Percentiles rank a stretch among this genome's conserved stretches.
Conservation (phyloP, 2,113 vertebrate genomes). For the Pteruthius melanotis region DNA sequence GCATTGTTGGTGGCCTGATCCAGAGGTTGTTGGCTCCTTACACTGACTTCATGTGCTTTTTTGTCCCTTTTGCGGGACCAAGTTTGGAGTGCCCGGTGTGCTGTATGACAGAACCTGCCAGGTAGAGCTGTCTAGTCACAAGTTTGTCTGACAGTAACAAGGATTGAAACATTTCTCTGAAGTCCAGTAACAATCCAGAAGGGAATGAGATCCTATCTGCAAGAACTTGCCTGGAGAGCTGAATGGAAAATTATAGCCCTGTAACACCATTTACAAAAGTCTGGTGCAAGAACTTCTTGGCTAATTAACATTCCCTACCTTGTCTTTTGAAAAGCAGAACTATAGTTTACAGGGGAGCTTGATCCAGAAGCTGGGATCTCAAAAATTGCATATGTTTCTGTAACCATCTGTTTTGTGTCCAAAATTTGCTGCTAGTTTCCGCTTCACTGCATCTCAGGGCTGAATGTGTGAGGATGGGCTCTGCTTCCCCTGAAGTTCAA, state of each 20-base stretch:
- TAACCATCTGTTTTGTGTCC: background rate
- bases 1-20: background rate
- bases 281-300: background rate
- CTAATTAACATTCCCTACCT: background rate
- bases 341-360: background rate
- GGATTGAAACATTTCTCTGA: background rate
- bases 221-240: background rate
- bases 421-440: background rate
- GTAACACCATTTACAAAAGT: background rate
- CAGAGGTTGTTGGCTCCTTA: background rate
- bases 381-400: background rate
- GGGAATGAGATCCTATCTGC: background rate
- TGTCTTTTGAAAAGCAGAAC: background rate
- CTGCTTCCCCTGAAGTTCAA: background rate
- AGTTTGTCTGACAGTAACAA: background rate
- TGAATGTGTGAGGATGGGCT: background rate
- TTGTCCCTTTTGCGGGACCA: background rate
- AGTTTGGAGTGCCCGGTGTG: rapidly evolving
- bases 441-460: background rate
- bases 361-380: background rate
- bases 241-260: background rate
- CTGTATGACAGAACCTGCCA: background rate
- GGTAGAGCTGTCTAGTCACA: background rate
- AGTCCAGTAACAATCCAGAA: background rate
- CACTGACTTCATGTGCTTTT: background rate